Evolutionary conservation across 2,113 vertebrate species (phyloP), one percentile per base, ranked within the genome.

Genomic region (Tylochromis polylepis): DNA sequence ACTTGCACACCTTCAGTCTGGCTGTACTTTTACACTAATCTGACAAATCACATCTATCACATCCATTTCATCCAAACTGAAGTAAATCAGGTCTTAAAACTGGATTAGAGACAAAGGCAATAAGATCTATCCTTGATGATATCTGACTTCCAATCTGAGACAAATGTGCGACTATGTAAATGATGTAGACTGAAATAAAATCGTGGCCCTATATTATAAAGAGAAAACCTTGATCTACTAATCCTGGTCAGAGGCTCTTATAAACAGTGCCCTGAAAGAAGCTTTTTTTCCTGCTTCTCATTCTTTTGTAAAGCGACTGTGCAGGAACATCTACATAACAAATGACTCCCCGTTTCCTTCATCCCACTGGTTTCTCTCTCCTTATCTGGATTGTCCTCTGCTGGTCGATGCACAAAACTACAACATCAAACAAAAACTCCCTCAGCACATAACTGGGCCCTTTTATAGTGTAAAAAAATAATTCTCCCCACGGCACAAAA

Each of bases 341-440:
- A 16, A 22, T 22, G 2, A 27, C 16, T 82, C 36, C 53, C 38
- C 0, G 53, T 18, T 79, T 77, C 43, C 38, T 59, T 20, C 16
- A 59, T 58, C 75, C 84, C 67, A 18, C 62, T 62, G 18, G 8
- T 24, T 81, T 57, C 53, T 51, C 15, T 86, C 53, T 59, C 65
- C 67, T 78, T 6, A 3, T 20, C 60, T 83, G 84, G 75, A 86
- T 31, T 70, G 87, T 81, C 88, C 93, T 89, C 93, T 93, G 72
- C 90, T 95, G 93, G 93, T 59, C 70, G 75, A 8, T 3, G 8
- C 4, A 12, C 41, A 51, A 12, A 84, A 84, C 83, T 91, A 72
- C 83, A 79, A 4, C 81, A 57, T 22, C 36, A 81, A 22, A 56
- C 41, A 75, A 11, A 75, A 75, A 18, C 41, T 75, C 24, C 41